These are phyloP conservation scores for Naja naja DNA, from an alignment of 2,113 vertebrate genomes.

Conservation along the genomic window DNA sequence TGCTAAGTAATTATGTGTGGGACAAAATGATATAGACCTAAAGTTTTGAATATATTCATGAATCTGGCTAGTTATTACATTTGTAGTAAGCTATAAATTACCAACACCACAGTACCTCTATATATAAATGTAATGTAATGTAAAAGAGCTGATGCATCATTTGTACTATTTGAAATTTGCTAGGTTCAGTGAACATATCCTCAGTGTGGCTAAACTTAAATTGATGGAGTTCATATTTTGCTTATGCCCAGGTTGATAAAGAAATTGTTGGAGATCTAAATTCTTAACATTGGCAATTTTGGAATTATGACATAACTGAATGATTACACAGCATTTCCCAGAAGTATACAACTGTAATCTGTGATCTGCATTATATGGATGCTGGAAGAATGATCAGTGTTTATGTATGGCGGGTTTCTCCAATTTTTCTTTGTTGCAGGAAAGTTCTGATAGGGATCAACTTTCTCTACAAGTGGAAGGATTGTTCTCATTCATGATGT, in stretches of 20 bases:
- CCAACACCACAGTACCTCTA: not conserved
- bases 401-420: not conserved
- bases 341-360: not conserved
- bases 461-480: not conserved
- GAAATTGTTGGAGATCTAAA: not conserved
- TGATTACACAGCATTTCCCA: not conserved
- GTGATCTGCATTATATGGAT: not conserved
- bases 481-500: not conserved
- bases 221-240: not conserved
- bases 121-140: not conserved
- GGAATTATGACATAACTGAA: not conserved
- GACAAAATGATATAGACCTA: slow-evolving; percentile 5
- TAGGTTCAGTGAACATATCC: not conserved
- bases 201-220: not conserved
- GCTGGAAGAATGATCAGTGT: not conserved
- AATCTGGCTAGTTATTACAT: not conserved
- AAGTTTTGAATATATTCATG: slow-evolving; percentile 14
- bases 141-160: not conserved
- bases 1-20: not conserved
- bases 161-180: not conserved
- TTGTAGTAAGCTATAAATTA: not conserved
- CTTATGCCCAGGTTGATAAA: not conserved
- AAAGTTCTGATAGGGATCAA: not conserved
- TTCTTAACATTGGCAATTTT: not conserved
- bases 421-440: not conserved